phyloP scores from a whole-genome alignment of 2,888 invertebrate species.

The Sclerodermus sp. region DNA sequence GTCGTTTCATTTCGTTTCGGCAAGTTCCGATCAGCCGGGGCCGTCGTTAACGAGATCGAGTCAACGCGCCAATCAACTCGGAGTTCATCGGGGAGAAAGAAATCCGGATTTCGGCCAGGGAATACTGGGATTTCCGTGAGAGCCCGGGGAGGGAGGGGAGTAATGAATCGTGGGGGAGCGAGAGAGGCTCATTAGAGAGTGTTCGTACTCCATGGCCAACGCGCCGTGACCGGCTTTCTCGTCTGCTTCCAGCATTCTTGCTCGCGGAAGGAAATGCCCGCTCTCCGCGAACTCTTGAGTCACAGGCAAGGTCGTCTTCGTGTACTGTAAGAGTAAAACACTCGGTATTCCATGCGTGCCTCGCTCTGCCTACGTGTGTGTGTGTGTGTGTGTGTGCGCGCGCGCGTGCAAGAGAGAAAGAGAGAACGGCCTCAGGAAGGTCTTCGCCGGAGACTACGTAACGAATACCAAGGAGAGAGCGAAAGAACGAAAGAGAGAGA shows the following conservation, averaged over 20 bases:
- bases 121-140: background rate
- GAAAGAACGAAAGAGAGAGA: too few species aligned
- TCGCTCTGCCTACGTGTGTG: too few species aligned
- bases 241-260: constrained; percentile 48
- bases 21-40: too few species aligned
- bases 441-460: constrained; percentile 9
- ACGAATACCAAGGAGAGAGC: constrained; percentile 4
- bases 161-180: constrained; percentile 45
- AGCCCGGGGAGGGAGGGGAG: constrained; percentile 12
- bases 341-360: too few species aligned
- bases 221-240: constrained; percentile 58
- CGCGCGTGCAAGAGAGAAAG: too few species aligned
- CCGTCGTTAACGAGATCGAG: too few species aligned
- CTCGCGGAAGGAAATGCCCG: constrained; percentile 43
- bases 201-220: constrained; percentile 56
- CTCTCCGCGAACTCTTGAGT: constrained; percentile 35
- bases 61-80: too few species aligned
- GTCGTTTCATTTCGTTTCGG: too few species aligned
- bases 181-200: constrained; percentile 56
- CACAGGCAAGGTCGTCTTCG: constrained; percentile 51
- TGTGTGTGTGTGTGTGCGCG: too few species aligned
- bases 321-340: background rate
- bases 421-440: constrained; percentile 23
- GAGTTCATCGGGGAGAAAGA: constrained; percentile 14
- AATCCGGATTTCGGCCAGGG: background rate